Evolutionary conservation across 2,797 vertebrate species (phyloP), one percentile per base, ranked within the genome.

Genomic region (Phrynocephalus forsythii): DNA sequence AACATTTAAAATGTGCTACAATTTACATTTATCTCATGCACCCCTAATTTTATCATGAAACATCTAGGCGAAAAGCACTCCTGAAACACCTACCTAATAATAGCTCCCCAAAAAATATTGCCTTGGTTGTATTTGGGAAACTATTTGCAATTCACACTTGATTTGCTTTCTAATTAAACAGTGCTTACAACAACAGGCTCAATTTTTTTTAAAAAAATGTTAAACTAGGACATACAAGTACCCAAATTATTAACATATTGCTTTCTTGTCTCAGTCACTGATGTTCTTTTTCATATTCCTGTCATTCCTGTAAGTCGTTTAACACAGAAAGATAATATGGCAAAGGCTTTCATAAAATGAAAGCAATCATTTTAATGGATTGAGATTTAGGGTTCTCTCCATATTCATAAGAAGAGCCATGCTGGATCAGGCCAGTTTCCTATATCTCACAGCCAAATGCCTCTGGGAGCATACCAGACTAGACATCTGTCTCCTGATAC

Each of bases 151-250:
- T 89, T 94, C 83, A 88, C 24, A 84, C 92, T 60, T 93, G 84
- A 93, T 93, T 94, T 92, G 52, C 66, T 90, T 91, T 87, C 79
- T 89, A 92, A 94, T 91, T 92, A 91, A 94, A 82, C 75, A 69
- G 18, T 72, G 20, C 85, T 94, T 89, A 92, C 52, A 86, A 92
- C 52, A 85, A 84, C 89, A 78, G 28, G 78, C 56, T 83, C 84
- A 79, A 82, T 13, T 60, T 56, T 79, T 80, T 9, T 63, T 5
- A 52, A 30, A 89, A 13, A 68, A 89, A n/a, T 87, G 63, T 82
- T 91, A 92, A 91, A 88, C 86, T 78, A 82, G 56, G 16, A 73
- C 52, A 66, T 85, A 69, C 67, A 89, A 90, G 81, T 89, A 92
- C 24, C 24, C 44, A 56, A 50, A 88, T 22, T 83, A 38, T 90